Conservation (phyloP, 2,113 vertebrate species). For the Chionis minor region DNA sequence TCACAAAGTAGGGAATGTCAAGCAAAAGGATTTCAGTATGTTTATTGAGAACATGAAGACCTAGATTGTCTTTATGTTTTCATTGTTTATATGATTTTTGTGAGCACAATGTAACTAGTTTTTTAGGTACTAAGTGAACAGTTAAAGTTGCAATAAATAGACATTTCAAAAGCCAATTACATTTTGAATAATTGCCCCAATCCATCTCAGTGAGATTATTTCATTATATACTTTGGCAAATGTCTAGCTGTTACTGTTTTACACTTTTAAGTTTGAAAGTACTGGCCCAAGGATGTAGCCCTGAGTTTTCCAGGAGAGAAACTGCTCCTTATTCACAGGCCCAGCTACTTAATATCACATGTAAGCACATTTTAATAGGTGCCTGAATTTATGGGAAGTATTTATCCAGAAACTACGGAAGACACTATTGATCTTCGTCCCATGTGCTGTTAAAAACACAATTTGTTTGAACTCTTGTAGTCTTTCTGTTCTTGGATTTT, state of each 20-base stretch:
- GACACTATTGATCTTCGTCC: neutral
- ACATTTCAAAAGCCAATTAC: constrained; percentile 1
- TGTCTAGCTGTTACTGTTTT: neutral
- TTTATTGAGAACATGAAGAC: neutral
- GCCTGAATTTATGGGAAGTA: neutral
- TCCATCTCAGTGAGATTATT: neutral
- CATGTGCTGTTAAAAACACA: constrained; percentile 9
- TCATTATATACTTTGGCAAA: neutral
- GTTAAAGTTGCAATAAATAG: neutral
- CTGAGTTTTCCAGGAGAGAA: neutral
- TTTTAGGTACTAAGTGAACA: neutral
- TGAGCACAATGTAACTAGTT: neutral
- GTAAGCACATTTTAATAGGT: neutral
- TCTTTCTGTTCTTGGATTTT: neutral
- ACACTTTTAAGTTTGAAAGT: neutral
- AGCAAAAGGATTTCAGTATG: neutral
- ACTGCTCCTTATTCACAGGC: neutral
- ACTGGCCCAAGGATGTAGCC: neutral
- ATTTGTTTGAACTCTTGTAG: neutral
- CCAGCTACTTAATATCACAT: neutral
- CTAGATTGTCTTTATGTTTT: neutral
- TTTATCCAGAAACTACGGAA: neutral
- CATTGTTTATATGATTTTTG: neutral
- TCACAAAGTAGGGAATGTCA: neutral
- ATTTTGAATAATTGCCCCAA: neutral